Percentiles rank a stretch among this genome's conserved stretches.
These are phyloP conservation scores for Cherax quadricarinatus DNA, from an alignment of 1,140 invertebrate species.

Conservation along the genomic window DNA sequence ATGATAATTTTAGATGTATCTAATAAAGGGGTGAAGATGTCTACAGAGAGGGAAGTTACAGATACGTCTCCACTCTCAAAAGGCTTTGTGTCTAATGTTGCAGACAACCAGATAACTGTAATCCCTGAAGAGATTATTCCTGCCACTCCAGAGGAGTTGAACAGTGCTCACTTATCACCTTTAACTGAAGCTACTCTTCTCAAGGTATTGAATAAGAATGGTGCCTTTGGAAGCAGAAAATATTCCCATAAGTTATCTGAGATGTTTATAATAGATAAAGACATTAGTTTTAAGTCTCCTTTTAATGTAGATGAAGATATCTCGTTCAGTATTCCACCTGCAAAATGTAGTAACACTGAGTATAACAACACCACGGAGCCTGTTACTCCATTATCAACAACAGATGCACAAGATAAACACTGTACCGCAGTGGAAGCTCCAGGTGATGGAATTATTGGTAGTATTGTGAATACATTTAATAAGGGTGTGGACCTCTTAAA, in stretches of 20 bases:
- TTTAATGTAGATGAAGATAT: constrained; percentile 47
- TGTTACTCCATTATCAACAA: not conserved
- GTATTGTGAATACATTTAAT: constrained; percentile 41
- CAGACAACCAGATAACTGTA: not conserved
- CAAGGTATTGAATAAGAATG: constrained; percentile 21
- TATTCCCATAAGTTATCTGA: not conserved
- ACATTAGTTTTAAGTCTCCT: constrained; percentile 44
- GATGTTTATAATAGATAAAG: constrained; percentile 33
- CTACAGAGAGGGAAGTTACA: not conserved
- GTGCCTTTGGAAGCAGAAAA: constrained; percentile 14
- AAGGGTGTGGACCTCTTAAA: constrained; percentile 40
- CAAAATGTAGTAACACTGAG: not conserved
- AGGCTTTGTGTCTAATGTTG: not conserved
- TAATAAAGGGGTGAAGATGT: not conserved
- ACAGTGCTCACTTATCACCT: not conserved
- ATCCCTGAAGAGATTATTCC: constrained; percentile 7
- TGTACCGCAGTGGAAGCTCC: not conserved
- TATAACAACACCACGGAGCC: not conserved
- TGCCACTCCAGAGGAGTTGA: constrained; percentile 5
- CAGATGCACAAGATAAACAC: not conserved
- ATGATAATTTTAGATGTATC: constrained; percentile 39
- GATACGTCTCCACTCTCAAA: not conserved
- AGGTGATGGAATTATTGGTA: constrained; percentile 25
- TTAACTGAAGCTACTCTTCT: not conserved
- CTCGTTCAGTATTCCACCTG: not conserved